Evolutionary conservation across 2,797 vertebrate species (phyloP).

Genomic region (Gallinago stenura): DNA sequence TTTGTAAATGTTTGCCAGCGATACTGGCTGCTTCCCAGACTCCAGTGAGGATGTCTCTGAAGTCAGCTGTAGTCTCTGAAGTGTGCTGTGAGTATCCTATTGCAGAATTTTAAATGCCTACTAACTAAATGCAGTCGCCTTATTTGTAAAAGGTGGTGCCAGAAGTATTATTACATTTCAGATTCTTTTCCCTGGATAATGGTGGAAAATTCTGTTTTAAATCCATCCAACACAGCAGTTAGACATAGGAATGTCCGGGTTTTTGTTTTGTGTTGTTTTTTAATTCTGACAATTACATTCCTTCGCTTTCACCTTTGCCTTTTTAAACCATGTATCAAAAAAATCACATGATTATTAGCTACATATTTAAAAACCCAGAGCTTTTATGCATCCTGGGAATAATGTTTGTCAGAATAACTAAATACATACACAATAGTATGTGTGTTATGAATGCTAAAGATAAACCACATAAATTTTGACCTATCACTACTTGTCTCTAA

Average conservation of each 20-base stretch:
- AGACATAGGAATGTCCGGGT: not conserved
- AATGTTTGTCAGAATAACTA: not conserved
- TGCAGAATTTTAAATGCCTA: constrained; percentile 73
- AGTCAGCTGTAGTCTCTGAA: constrained; percentile 73
- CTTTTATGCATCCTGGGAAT: not conserved
- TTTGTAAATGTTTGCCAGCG: constrained; percentile 44
- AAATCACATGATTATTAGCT: not conserved
- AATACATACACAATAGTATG: not conserved
- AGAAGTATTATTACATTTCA: constrained; percentile 79
- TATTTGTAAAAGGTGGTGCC: constrained; percentile 76
- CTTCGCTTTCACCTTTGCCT: constrained; percentile 37
- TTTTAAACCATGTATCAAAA: not conserved
- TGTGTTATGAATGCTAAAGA: not conserved
- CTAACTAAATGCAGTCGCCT: constrained; percentile 67
- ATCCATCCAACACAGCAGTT: constrained; percentile 56
- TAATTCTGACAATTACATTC: not conserved
- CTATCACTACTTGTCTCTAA: not conserved
- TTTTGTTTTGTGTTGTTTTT: not conserved
- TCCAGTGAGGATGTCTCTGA: constrained; percentile 69
- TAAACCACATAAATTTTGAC: not conserved
- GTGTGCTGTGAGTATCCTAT: constrained; percentile 69
- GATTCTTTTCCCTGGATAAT: constrained; percentile 65
- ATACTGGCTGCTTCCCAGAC: constrained; percentile 51
- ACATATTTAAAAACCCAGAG: not conserved
- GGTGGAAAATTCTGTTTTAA: constrained; percentile 75